These are phyloP conservation scores for Erebia aethiops DNA, from an alignment of 2,888 invertebrate species.

Conservation along the genomic window DNA sequence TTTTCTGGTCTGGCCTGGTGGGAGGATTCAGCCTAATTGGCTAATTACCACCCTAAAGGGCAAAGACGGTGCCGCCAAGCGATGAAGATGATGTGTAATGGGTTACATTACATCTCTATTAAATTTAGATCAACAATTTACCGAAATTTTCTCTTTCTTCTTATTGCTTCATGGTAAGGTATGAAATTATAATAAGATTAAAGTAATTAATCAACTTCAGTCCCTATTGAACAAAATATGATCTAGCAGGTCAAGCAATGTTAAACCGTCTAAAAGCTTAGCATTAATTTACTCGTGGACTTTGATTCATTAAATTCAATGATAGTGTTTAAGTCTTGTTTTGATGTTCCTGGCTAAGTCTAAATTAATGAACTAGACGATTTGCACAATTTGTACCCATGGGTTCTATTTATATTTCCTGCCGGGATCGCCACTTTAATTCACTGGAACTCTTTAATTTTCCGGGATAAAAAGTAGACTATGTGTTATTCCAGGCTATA, in stretches of 20 bases:
- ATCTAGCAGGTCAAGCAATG: slow-evolving; percentile 13
- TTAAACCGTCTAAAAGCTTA: slow-evolving; percentile 21
- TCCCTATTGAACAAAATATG: slow-evolving; percentile 8
- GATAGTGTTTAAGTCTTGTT: slow-evolving; percentile 17
- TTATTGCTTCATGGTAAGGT: too few relatives aligned
- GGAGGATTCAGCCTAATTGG: too few relatives aligned
- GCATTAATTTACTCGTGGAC: slow-evolving; percentile 16
- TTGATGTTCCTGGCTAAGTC: slow-evolving; percentile 11
- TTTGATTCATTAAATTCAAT: slow-evolving; percentile 20
- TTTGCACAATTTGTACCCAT: slow-evolving; percentile 2
- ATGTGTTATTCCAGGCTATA: too few relatives aligned
- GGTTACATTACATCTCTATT: too few relatives aligned
- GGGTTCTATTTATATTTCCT: background rate
- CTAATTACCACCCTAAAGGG: too few relatives aligned
- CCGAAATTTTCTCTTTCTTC: background rate
- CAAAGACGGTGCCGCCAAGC: too few relatives aligned
- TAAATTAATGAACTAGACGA: slow-evolving; percentile 9
- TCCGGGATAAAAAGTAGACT: too few relatives aligned
- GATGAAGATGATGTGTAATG: too few relatives aligned
- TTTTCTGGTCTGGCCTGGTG: too few relatives aligned
- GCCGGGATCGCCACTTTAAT: background rate
- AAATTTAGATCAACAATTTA: background rate
- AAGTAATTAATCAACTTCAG: slow-evolving; percentile 15
- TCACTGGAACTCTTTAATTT: background rate
- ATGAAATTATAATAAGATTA: background rate